Conservation (phyloP, 2,797 vertebrate genomes). For the Hypotaenidia okinawae region DNA sequence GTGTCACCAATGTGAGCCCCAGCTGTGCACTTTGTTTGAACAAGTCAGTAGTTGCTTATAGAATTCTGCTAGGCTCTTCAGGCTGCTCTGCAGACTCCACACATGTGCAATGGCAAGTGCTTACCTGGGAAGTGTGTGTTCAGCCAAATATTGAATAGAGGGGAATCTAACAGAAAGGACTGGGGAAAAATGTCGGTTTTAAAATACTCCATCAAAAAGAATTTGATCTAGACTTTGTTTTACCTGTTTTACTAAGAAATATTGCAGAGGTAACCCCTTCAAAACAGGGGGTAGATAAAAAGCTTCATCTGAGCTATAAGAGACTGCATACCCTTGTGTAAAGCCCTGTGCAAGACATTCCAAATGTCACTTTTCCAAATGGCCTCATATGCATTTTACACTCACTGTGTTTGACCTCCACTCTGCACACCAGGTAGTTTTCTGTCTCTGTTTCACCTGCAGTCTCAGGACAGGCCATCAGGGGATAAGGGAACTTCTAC, state of each 20-base stretch:
- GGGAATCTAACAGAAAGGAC: neutral
- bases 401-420: neutral
- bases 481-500: neutral
- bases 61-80: neutral
- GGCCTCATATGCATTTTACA: neutral
- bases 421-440: neutral
- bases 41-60: neutral
- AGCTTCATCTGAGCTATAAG: neutral
- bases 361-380: neutral
- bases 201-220: neutral
- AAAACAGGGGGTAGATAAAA: neutral
- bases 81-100: neutral
- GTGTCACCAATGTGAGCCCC: neutral
- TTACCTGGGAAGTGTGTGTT: accelerated
- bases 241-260: neutral
- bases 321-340: neutral
- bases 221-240: neutral
- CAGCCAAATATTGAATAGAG: neutral
- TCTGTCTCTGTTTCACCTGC: neutral
- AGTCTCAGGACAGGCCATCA: accelerated
- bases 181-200: neutral
- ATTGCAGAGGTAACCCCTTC: neutral
- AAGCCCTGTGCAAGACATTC: neutral
- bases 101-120: accelerated
- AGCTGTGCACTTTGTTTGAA: neutral